A percentile compares a stretch with the other conserved stretches of the same genome.
These are phyloP conservation scores for Lepidurus packardi DNA, from an alignment of 1,140 invertebrate genomes.

Conservation along the genomic window DNA sequence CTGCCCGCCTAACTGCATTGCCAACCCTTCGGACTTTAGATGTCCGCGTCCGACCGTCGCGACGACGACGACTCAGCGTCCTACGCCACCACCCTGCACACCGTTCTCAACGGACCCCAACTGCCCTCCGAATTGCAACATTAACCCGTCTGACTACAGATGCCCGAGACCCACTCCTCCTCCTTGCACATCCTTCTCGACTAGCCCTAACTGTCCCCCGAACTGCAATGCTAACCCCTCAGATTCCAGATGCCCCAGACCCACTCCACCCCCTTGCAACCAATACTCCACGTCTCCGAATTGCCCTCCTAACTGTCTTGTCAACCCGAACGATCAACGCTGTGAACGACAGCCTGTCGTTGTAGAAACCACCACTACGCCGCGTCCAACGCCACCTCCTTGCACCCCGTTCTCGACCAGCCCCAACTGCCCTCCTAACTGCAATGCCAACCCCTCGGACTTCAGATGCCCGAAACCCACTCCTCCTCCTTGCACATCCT, in stretches of 20 bases:
- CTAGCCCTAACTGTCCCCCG: neutral
- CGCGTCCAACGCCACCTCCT: neutral
- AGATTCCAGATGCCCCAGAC: neutral
- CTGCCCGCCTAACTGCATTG: neutral
- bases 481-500: neutral
- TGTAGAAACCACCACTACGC: neutral
- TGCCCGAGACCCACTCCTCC: neutral
- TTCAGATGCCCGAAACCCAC: neutral
- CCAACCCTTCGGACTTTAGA: neutral
- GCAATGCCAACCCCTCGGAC: neutral
- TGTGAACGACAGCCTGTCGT: neutral
- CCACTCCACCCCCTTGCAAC: neutral
- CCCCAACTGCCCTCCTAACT: constrained; percentile 12
- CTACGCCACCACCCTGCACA: neutral
- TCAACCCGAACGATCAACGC: neutral
- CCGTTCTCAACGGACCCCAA: neutral
- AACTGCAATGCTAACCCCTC: neutral
- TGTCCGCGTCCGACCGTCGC: constrained; percentile 2
- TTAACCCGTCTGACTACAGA: neutral
- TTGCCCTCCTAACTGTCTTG: neutral
- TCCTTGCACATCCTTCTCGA: neutral
- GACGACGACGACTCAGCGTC: neutral
- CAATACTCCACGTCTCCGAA: neutral
- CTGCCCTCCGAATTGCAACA: neutral
- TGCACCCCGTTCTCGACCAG: neutral